Conservation (phyloP, 1,140 invertebrate species). For the Periplaneta americana region DNA sequence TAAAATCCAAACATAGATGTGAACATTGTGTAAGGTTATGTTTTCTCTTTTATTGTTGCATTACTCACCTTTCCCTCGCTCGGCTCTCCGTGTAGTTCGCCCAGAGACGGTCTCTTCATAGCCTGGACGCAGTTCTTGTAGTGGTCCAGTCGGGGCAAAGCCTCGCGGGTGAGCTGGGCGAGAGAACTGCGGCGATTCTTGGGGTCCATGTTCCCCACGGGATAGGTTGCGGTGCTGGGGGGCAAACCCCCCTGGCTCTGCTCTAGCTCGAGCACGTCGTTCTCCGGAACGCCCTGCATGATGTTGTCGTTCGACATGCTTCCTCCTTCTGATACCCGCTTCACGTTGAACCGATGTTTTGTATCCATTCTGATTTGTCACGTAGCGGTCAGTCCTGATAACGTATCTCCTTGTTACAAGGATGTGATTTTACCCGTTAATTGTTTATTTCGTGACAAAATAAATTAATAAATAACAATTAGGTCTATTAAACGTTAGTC, state of each 20-base stretch:
- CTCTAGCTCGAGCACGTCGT: neutral
- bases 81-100: slow-evolving; percentile 77
- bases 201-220: neutral
- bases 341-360: neutral
- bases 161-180: slow-evolving; percentile 86
- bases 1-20: neutral
- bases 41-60: neutral
- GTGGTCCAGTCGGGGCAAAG: slow-evolving; percentile 84
- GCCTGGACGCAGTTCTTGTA: slow-evolving; percentile 91
- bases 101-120: slow-evolving; percentile 81
- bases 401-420: neutral
- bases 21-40: neutral
- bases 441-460: neutral
- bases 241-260: neutral
- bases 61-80: slow-evolving; percentile 9
- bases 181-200: slow-evolving; percentile 42
- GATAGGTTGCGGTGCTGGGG: neutral
- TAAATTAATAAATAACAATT: no score
- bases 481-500: no score
- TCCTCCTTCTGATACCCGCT: neutral
- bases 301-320: neutral
- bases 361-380: neutral
- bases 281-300: neutral
- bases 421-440: no score
- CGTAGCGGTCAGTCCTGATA: neutral